These are phyloP conservation scores for Gasterosteus aculeatus DNA, from an alignment of 2,113 vertebrate genomes.

Conservation along the genomic window DNA sequence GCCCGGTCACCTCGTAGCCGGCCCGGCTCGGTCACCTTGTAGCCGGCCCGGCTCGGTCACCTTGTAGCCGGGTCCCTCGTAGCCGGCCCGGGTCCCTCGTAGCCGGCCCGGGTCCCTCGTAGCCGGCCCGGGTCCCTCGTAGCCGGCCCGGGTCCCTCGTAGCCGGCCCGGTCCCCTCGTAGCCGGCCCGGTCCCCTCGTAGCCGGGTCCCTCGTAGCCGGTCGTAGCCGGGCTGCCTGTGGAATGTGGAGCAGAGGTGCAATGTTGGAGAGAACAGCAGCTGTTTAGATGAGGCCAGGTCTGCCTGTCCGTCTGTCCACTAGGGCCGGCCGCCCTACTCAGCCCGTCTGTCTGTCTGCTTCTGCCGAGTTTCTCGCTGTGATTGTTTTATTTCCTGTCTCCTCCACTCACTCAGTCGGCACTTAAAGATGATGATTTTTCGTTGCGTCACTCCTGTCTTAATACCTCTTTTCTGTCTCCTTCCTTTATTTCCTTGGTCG, in stretches of 20 bases:
- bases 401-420: background rate
- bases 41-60: too few species aligned
- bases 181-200: too few species aligned
- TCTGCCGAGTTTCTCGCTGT: constrained; percentile 16
- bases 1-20: too few species aligned
- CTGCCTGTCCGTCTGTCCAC: constrained; percentile 70
- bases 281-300: constrained; percentile 73
- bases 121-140: too few species aligned
- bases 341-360: background rate
- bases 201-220: too few species aligned
- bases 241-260: constrained; percentile 79
- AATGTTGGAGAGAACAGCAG: constrained; percentile 70
- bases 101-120: too few species aligned
- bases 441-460: constrained; percentile 11
- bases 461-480: constrained; percentile 8
- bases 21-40: too few species aligned
- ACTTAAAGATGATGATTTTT: background rate
- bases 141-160: too few species aligned
- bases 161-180: too few species aligned
- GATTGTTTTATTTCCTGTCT: constrained; percentile 14
- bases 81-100: too few species aligned
- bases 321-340: constrained; percentile 6
- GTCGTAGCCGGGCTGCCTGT: constrained; percentile 65
- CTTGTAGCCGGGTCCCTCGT: too few species aligned
- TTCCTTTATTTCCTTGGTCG: constrained; percentile 28